A percentile compares a stretch with the other conserved stretches of the same genome.
Evolutionary conservation across 2,113 vertebrate genomes (phyloP).

Genomic region (Rhabdornis inornatus): DNA sequence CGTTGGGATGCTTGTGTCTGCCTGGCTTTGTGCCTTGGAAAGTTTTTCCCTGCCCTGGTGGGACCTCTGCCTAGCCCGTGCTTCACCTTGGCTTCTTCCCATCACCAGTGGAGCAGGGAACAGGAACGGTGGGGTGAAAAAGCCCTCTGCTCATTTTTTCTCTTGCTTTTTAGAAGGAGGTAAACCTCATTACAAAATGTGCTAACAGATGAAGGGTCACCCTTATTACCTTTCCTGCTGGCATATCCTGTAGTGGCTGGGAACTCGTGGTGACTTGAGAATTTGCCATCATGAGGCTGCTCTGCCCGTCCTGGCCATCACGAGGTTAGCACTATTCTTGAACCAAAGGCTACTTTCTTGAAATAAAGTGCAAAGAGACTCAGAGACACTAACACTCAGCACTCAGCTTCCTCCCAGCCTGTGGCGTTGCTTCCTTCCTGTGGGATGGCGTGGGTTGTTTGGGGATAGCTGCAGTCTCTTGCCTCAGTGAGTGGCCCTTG

Average conservation of each 20-base stretch:
- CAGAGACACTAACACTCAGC: too few species aligned
- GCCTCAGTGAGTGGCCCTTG: not conserved
- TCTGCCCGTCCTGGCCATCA: not conserved
- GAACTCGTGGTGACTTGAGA: not conserved
- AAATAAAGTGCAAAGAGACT: too few species aligned
- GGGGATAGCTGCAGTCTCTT: not conserved
- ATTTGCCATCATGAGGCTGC: not conserved
- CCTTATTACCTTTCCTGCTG: not conserved
- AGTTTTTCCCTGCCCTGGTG: not conserved
- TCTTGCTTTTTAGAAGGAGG: not conserved
- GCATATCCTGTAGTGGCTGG: not conserved
- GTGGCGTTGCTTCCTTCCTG: not conserved
- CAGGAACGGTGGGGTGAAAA: not conserved
- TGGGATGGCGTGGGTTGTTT: not conserved
- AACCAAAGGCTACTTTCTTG: too few species aligned
- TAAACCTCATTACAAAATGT: not conserved
- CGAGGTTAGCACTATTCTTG: not conserved
- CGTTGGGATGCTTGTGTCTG: not conserved
- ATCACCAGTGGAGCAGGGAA: accelerated
- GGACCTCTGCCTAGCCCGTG: not conserved
- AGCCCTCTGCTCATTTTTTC: not conserved
- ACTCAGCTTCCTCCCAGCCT: not conserved
- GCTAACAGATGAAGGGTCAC: not conserved
- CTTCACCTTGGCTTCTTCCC: not conserved
- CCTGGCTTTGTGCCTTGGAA: not conserved